Base-by-base conservation (phyloP, 1,140 invertebrate genomes). In the Leptopilina boulardi region DNA sequence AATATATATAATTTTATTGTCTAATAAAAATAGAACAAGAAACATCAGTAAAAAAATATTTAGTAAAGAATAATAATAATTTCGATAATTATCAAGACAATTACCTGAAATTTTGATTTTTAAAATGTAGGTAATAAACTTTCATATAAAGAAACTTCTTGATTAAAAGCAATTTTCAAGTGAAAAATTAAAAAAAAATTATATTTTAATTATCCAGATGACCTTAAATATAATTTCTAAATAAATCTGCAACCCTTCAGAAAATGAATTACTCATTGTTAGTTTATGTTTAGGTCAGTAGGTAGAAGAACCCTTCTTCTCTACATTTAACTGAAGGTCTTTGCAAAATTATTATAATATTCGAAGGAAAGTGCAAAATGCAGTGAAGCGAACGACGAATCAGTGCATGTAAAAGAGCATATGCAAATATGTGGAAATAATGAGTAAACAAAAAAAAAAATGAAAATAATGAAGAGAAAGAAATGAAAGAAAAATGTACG, bases 401-500 rank as follows among this genome's bases (percentile, higher is more conserved):
- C 3, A 30, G 26, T 30, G 23, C 59, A n/a, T n/a, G n/a, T n/a
- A 66, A 66, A 66, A 34, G 59, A 66, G 59, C 26, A n/a, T n/a
- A n/a, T 66, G 26, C 2, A 26, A 34, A 66, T 66, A 2, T 66
- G 23, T 1, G 26, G n/a, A 30, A 6, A 26, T 66, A 34, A 2
- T 1, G 23, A 44, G 34, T 41, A 75, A 19, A 23, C 11, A 75
- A 71, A 71, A 42, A 10, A 3, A 42, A 42, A n/a, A 11, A 44
- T 10, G 42, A 44, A 51, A 51, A 51, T 38, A 38, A 38, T 38
- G 34, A 42, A 51, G 3, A 51, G 47, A 51, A 51, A 74, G 72
- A 75, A 73, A 83, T 44, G 76, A 82, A 30, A 71, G 80, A 79
- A 80, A n/a, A 84, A 83, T 78, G 77, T 83, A 87, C 83, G 70